Percentiles rank a stretch among this genome's conserved stretches.
Conservation (phyloP, 2,888 invertebrate genomes). For the Tuta absoluta region DNA sequence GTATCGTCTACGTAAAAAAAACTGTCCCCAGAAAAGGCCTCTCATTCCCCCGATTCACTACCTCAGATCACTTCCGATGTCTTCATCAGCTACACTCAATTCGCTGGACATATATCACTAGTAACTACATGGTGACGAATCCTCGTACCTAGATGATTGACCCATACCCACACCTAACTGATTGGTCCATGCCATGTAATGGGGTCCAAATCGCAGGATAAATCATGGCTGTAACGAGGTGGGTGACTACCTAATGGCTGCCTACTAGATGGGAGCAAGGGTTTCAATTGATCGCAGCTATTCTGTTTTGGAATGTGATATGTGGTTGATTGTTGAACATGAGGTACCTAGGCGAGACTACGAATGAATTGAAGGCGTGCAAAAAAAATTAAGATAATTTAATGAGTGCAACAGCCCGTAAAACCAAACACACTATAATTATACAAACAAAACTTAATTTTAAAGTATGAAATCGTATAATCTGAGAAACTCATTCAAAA, state of each 20-base stretch:
- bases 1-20: too few relatives aligned
- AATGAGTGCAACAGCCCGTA: too few relatives aligned
- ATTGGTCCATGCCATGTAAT: background rate
- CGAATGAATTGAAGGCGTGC: too few relatives aligned
- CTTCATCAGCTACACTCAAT: background rate
- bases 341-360: too few relatives aligned
- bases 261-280: background rate
- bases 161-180: slow-evolving; percentile 1
- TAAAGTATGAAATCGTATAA: too few relatives aligned
- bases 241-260: background rate
- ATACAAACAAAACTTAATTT: too few relatives aligned
- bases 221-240: slow-evolving; percentile 1
- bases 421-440: too few relatives aligned
- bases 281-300: background rate
- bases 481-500: too few relatives aligned
- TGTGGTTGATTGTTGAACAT: too few relatives aligned
- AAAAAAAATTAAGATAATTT: too few relatives aligned
- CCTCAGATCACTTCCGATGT: background rate
- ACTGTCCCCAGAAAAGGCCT: too few relatives aligned
- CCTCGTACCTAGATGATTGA: background rate
- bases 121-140: background rate
- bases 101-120: slow-evolving; percentile 2
- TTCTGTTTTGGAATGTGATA: background rate
- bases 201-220: background rate
- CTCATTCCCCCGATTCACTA: background rate